phyloP scores from a whole-genome alignment of 2,113 vertebrate species.

The Menidia beryllina region DNA sequence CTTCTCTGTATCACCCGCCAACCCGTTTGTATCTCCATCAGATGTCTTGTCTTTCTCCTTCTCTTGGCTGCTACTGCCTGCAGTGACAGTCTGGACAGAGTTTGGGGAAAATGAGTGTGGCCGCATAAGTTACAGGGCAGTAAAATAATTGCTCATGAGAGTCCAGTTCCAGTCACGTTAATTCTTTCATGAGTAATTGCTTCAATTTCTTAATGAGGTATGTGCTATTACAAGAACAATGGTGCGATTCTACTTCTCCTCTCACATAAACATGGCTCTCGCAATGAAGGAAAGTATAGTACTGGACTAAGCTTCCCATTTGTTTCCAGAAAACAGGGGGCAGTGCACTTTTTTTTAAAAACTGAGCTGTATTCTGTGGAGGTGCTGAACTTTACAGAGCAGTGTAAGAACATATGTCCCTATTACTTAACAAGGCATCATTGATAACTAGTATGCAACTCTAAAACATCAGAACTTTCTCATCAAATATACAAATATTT shows the following conservation, averaged over 20 bases:
- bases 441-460: no score
- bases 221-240: background rate
- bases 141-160: background rate
- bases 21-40: slow-evolving; percentile 79
- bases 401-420: no score
- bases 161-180: background rate
- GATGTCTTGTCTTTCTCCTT: slow-evolving; percentile 82
- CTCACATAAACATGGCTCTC: background rate
- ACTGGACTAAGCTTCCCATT: no score
- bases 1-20: slow-evolving; percentile 85
- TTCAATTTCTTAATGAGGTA: background rate
- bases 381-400: no score
- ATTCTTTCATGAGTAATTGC: background rate
- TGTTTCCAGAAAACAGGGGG: no score
- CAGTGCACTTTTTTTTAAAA: no score
- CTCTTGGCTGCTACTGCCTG: slow-evolving; percentile 85
- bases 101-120: background rate
- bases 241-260: background rate
- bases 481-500: no score
- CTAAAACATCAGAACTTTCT: no score
- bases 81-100: slow-evolving; percentile 83
- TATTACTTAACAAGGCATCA: no score
- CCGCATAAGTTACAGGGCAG: background rate
- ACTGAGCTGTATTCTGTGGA: no score
- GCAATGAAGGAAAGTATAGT: background rate